Conservation (phyloP, 2,797 vertebrate genomes). For the Notolepis coatsorum region DNA sequence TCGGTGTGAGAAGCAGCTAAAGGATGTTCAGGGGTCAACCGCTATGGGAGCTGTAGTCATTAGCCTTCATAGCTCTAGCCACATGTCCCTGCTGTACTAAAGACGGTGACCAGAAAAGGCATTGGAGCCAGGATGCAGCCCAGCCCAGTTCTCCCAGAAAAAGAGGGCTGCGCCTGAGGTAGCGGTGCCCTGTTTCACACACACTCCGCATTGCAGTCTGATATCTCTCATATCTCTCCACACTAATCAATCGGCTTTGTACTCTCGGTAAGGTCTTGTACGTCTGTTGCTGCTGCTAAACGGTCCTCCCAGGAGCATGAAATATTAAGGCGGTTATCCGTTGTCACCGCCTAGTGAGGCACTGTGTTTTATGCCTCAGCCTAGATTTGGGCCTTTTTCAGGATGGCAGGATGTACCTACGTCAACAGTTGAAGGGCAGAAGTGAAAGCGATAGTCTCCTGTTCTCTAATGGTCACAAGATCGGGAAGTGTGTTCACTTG, state of each 20-base stretch:
- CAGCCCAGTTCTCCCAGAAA: conserved; percentile 15
- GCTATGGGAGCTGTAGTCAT: background rate
- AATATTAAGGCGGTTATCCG: background rate
- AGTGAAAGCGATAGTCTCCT: conserved; percentile 39
- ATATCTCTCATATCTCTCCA: conserved; percentile 11
- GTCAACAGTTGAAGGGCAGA: conserved; percentile 18
- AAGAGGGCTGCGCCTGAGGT: background rate
- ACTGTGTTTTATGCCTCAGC: conserved; percentile 5
- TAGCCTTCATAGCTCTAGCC: background rate
- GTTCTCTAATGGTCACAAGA: conserved; percentile 11
- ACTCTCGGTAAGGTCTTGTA: background rate
- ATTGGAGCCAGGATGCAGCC: background rate
- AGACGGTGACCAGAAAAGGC: background rate
- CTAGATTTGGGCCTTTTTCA: background rate
- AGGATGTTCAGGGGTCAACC: background rate
- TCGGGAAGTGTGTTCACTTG: conserved; percentile 3
- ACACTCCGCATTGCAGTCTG: conserved; percentile 4
- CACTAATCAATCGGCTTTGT: background rate
- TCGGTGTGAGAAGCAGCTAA: background rate
- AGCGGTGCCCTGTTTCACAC: conserved; percentile 12
- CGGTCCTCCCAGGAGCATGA: background rate
- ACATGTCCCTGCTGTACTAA: background rate
- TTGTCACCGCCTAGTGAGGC: background rate
- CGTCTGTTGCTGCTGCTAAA: background rate
- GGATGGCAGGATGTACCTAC: background rate